A percentile compares a stretch with the other conserved stretches of the same genome.
Evolutionary conservation across 2,797 vertebrate genomes (phyloP).

Genomic region (Borostomias antarcticus): DNA sequence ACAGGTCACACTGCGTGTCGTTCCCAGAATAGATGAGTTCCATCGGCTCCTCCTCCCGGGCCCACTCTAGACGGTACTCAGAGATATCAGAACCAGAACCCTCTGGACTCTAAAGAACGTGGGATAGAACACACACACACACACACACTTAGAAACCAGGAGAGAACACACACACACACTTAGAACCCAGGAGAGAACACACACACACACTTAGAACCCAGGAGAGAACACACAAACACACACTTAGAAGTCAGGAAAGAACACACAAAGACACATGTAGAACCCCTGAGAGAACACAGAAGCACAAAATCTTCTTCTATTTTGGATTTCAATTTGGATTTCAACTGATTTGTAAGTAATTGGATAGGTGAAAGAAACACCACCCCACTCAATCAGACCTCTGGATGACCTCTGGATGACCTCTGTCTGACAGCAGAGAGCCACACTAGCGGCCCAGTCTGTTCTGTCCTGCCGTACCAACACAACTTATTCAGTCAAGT

Average conservation of each 20-base stretch:
- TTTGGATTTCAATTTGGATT: background rate
- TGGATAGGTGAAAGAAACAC: background rate
- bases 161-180: background rate
- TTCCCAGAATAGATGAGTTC: slow-evolving; percentile 87
- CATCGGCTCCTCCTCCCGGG: slow-evolving; percentile 84
- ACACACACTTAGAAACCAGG: slow-evolving; percentile 11
- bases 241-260: background rate
- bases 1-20: slow-evolving; percentile 87
- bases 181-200: background rate
- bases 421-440: no score
- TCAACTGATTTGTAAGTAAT: background rate
- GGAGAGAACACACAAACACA: background rate
- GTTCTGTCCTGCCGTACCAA: no score
- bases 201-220: background rate
- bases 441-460: no score
- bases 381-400: background rate
- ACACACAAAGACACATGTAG: background rate
- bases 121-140: no score
- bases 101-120: slow-evolving; percentile 84
- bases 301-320: background rate
- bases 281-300: background rate
- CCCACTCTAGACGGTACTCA: slow-evolving; percentile 95
- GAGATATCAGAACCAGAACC: slow-evolving; percentile 92
- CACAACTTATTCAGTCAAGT: no score
- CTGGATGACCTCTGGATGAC: background rate